These are phyloP conservation scores for Synchiropus splendidus DNA, from an alignment of 2,113 vertebrate species.

Conservation along the genomic window DNA sequence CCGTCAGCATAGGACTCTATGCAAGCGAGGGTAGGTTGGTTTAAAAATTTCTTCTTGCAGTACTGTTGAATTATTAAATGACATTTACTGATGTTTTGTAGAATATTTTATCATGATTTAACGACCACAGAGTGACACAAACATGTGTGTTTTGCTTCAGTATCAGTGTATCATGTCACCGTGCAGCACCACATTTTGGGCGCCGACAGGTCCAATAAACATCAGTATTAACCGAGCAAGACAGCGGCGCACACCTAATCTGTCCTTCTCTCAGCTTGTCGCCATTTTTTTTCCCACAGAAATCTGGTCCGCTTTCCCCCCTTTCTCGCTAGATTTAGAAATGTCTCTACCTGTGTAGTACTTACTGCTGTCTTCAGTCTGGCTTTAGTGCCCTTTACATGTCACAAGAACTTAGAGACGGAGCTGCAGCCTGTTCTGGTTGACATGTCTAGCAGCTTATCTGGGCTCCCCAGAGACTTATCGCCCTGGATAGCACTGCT, in stretches of 20 bases:
- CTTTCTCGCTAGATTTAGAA: not conserved
- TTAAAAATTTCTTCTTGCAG: no score
- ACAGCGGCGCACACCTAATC: conserved; percentile 11
- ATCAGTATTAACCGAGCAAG: conserved; percentile 44
- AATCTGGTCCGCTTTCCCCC: conserved; percentile 1
- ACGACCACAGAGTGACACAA: no score
- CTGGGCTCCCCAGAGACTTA: conserved; percentile 15
- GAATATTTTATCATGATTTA: no score
- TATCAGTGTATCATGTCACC: no score
- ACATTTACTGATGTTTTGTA: no score
- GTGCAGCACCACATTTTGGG: conserved; percentile 8
- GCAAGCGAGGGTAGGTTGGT: no score
- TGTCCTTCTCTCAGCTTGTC: conserved; percentile 10
- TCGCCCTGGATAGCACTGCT: conserved; percentile 5
- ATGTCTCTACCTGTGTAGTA: not conserved
- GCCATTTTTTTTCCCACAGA: conserved; percentile 2
- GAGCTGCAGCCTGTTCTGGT: conserved; percentile 28
- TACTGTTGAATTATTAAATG: no score
- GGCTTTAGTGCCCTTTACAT: conserved; percentile 31
- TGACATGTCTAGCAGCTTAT: conserved; percentile 27
- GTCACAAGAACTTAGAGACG: conserved; percentile 35
- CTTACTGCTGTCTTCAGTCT: not conserved
- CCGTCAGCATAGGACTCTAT: no score
- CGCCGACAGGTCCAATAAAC: conserved; percentile 49
- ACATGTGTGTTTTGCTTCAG: no score